Percentiles rank a stretch among this genome's conserved stretches.
Conservation (phyloP, 92 coral and sea anemone genomes). For the Porites evermanni region DNA sequence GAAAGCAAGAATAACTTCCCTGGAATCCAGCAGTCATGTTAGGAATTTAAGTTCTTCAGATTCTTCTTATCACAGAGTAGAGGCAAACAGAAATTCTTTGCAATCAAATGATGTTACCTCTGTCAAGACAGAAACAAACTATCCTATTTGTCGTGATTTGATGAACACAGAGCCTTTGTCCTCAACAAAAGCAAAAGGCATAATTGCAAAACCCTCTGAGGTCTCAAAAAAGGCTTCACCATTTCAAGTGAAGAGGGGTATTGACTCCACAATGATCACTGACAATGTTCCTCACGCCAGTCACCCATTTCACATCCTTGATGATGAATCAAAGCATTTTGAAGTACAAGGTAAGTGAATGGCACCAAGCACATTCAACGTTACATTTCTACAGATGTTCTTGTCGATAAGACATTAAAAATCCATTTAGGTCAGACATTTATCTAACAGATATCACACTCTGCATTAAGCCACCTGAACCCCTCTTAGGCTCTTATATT, state of each 20-base stretch:
- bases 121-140: slow-evolving; percentile 2
- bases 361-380: too few species aligned
- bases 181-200: neutral
- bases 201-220: too few species aligned
- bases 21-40: neutral
- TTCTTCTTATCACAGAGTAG: neutral
- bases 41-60: neutral
- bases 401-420: too few species aligned
- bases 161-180: neutral
- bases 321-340: neutral
- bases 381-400: too few species aligned
- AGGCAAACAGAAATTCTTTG: neutral
- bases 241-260: neutral
- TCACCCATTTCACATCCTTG: neutral
- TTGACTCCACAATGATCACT: neutral
- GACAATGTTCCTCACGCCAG: neutral
- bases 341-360: neutral
- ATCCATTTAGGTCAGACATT: too few species aligned
- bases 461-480: too few species aligned
- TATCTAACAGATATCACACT: too few species aligned
- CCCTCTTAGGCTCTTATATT: too few species aligned
- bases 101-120: neutral
- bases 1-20: neutral
- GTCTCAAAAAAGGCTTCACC: too few species aligned
- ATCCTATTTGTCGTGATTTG: neutral